Evolutionary conservation across 1,140 invertebrate species (phyloP), one percentile per base, ranked within the genome.

Genomic region (Leptinotarsa lineolata): DNA sequence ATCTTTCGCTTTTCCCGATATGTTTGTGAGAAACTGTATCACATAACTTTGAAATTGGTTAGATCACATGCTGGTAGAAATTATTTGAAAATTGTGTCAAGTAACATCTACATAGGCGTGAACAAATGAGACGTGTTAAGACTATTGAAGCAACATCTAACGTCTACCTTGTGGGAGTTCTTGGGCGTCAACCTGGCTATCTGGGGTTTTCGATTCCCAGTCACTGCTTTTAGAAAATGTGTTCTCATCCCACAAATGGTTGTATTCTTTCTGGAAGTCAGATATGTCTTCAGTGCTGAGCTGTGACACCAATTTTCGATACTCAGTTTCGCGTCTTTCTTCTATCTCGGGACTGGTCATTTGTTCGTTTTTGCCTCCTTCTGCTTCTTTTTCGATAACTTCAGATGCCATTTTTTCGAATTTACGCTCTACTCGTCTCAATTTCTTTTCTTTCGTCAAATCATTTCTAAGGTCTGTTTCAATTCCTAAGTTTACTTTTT

Each of bases 401-500:
- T 82, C 77, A 13, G 87, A 87, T 72, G 88, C 87, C 84, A 90
- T 85, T 77, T 88, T 83, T 81, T 89, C 87, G 80, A 90, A 89
- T 80, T 87, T 87, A 67, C 86, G 82, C 78, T 89, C 88, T 60
- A 89, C 86, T 72, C 87, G 84, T 77, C 82, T 83, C 44, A 83
- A 77, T 80, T 85, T 85, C 39, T 83, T 81, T 66, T 83, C 85
- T 60, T 74, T 75, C 79, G 77, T 78, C 70, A 80, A 79, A 59
- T 79, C 77, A 18, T 21, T 70, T 30, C 39, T 30, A 8, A 24
- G n/a, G n/a, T 72, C 59, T 22, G 24, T 60, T 64, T 69, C 69
- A 21, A 70, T 59, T 18, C 4, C 46, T 66, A 15, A 21, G 60
- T 81, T 76, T 16, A 74, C 73, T 74, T 82, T 24, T 72, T 83